Evolutionary conservation across 2,888 invertebrate genomes (phyloP), one percentile per base, ranked within the genome.

Genomic region (Galerucella calmariensis): DNA sequence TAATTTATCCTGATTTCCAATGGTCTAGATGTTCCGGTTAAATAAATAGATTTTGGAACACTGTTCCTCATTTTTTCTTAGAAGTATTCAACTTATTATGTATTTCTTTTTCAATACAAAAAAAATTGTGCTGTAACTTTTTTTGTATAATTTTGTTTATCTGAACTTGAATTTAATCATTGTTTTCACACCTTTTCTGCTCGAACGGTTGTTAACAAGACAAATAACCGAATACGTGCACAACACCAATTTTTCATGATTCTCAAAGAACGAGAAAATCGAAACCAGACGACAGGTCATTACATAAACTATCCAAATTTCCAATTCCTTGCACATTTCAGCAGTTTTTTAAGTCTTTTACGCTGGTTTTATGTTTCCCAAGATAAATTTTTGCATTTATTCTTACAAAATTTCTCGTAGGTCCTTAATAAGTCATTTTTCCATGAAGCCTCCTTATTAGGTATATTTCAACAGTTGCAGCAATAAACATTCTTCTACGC

Each of bases 281-380:
- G 63, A 65, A 65, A 65, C 63, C 63, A 65, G 63, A 65, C 63
- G 63, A 65, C 63, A 65, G 46, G 63, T 65, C 63, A 65, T 65
- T 65, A 65, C 46, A 65, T 65, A 65, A 65, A 65, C 44, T 65
- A 65, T 65, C 63, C 46, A 65, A 65, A 65, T 65, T 65, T 65
- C 63, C 63, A 65, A 65, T 65, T 65, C 63, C 63, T 65, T 16
- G 63, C 63, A 65, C 63, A 65, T 65, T 65, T 65, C 16, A 65
- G 46, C 63, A 65, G 63, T 65, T 65, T 65, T 65, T 65, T 46
- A 41, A 65, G 44, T 20, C 63, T 65, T 65, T 46, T 46, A 65
- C 46, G n/a, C 44, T 65, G 44, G 46, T 65, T 44, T 65, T 16
- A 65, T n/a, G 41, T 11, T 46, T 65, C 44, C 24, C 11, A 20